These are phyloP conservation scores for Elymnias hypermnestra DNA, from an alignment of 1,140 invertebrate genomes.

Conservation along the genomic window DNA sequence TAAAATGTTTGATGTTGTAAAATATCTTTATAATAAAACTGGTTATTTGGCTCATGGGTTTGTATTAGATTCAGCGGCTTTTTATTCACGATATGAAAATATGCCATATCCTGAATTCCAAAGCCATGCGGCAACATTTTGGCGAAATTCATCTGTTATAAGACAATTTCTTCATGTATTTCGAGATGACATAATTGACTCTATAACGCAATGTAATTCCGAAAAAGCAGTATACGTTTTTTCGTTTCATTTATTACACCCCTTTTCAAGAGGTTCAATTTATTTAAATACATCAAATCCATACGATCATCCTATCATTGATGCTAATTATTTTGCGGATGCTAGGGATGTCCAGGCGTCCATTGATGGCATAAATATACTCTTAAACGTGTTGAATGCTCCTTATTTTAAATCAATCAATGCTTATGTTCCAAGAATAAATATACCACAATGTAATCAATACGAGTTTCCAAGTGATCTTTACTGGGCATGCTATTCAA, in stretches of 20 bases:
- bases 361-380: constrained; percentile 77
- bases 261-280: constrained; percentile 69
- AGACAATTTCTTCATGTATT: constrained; percentile 24
- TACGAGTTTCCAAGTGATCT: constrained; percentile 70
- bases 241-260: constrained; percentile 68
- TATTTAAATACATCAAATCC: constrained; percentile 59
- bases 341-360: constrained; percentile 80
- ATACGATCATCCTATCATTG: constrained; percentile 82
- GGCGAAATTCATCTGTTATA: constrained; percentile 28
- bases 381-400: constrained; percentile 54
- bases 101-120: constrained; percentile 49
- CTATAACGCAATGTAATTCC: constrained; percentile 50
- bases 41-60: constrained; percentile 38
- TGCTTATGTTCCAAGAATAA: constrained; percentile 54
- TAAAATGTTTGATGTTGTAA: constrained; percentile 28
- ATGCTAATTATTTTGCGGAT: constrained; percentile 86
- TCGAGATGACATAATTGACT: constrained; percentile 48
- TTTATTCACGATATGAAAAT: constrained; percentile 36
- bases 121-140: constrained; percentile 31
- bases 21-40: constrained; percentile 47
- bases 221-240: constrained; percentile 50
- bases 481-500: constrained; percentile 79
- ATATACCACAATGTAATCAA: constrained; percentile 58
- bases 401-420: constrained; percentile 59
- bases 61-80: constrained; percentile 34